A percentile compares a stretch with the other conserved stretches of the same genome.
Evolutionary conservation across 2,797 vertebrate species (phyloP).

Genomic region (Paratrypauchen microcephalus): DNA sequence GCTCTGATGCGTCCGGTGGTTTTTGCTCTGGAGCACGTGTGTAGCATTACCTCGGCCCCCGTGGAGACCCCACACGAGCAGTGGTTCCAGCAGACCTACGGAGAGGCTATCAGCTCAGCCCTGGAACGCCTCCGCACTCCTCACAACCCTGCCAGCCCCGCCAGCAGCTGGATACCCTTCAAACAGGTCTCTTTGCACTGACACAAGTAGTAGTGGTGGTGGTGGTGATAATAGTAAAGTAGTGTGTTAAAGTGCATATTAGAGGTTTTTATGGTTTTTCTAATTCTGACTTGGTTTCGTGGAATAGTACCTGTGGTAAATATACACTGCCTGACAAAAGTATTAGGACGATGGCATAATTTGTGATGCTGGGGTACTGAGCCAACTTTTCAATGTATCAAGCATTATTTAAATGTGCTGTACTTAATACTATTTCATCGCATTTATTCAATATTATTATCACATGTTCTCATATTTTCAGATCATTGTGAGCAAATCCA

Average conservation of each 20-base stretch:
- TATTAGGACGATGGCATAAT: too few species aligned
- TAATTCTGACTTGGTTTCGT: too few species aligned
- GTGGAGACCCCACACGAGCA: slow-evolving; percentile 96
- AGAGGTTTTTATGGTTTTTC: too few species aligned
- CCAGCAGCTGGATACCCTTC: slow-evolving; percentile 97
- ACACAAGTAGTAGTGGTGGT: neutral
- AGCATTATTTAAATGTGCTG: too few species aligned
- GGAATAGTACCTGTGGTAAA: too few species aligned
- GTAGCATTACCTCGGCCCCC: slow-evolving; percentile 90
- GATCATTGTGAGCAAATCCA: too few species aligned
- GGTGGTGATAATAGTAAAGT: neutral
- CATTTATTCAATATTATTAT: too few species aligned
- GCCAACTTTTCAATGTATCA: too few species aligned
- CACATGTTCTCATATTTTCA: too few species aligned
- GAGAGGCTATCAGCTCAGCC: slow-evolving; percentile 88
- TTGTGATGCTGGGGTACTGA: too few species aligned
- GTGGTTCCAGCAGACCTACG: slow-evolving; percentile 97
- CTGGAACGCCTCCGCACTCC: slow-evolving; percentile 91
- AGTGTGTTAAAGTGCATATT: neutral
- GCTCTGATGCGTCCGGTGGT: slow-evolving; percentile 98
- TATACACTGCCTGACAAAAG: too few species aligned
- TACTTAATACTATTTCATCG: too few species aligned
- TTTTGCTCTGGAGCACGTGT: slow-evolving; percentile 94
- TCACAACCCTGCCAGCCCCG: slow-evolving; percentile 92
- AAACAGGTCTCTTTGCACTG: slow-evolving; percentile 81